Evolutionary conservation across 2,797 vertebrate genomes (phyloP), one percentile per base, ranked within the genome.

Genomic region (Melanotaenia parkinsoni): DNA sequence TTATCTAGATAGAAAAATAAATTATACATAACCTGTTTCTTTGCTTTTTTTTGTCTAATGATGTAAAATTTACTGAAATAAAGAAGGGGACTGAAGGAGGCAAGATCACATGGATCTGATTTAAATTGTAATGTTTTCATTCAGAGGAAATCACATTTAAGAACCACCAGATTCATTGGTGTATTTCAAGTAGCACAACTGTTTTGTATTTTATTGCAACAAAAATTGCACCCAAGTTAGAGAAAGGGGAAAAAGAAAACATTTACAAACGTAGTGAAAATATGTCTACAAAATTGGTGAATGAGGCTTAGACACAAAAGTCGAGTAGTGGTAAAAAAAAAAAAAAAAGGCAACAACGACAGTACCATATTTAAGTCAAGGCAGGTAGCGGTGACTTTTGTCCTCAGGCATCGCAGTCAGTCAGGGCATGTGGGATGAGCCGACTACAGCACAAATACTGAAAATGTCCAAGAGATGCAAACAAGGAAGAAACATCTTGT

Each of bases 1-100:
- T 93, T 91, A 88, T 95, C 91, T 92, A 95, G 94, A 94, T 94
- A 92, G 86, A 95, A 91, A 93, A 93, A 92, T 93, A 92, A 87
- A 92, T 90, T 90, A 89, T 90, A 89, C 86, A 91, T 91, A 90
- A 92, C 88, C 93, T 89, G 88, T 86, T 78, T 50, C 14, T 32
- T 40, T 77, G 56, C 79, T 43, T 59, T 3, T 28, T 30, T 59
- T 33, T 35, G 38, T 72, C 33, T 56, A 1, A 53, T 58, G 11
- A 33, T 37, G 13, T 32, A 30, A 22, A 66, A 26, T 5, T 20
- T 10, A 8, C 18, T n/a, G 20, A 22, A 40, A 45, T 35, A 51
- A 63, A 28, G 18, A 45, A 5, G 14, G 11, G 7, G 11, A 28
- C 20, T 32, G 22, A 37, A 6, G 35, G 10, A 20, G 33, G 9